Conservation (phyloP, 2,113 vertebrate genomes). For the Bettongia penicillata region DNA sequence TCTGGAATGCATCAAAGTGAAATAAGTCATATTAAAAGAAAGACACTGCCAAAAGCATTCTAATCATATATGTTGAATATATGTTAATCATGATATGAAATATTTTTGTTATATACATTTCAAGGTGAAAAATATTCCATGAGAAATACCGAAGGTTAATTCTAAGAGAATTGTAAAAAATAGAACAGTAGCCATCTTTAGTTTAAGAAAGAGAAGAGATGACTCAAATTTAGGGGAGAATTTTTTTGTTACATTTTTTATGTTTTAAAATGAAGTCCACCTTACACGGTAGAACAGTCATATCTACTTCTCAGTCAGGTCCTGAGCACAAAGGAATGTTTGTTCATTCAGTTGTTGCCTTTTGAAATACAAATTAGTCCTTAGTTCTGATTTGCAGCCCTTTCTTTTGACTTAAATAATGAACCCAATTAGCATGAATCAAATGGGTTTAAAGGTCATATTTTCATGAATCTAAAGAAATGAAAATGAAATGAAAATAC, state of each 20-base stretch:
- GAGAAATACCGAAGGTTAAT: background rate
- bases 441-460: background rate
- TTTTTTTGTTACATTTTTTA: background rate
- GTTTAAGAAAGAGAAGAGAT: background rate
- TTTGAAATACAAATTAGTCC: slow-evolving; percentile 30
- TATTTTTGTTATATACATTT: slow-evolving; percentile 34
- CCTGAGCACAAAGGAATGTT: background rate
- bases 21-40: slow-evolving; percentile 15
- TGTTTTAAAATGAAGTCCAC: slow-evolving; percentile 15
- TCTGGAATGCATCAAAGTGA: background rate
- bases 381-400: slow-evolving; percentile 6
- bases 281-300: background rate
- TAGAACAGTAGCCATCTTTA: background rate
- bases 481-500: background rate
- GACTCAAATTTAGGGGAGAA: background rate
- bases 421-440: background rate
- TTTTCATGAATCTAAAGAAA: slow-evolving; percentile 12
- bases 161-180: slow-evolving; percentile 24
- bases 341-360: background rate
- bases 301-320: background rate
- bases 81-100: slow-evolving; percentile 45
- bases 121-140: background rate
- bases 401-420: background rate
- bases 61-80: slow-evolving; percentile 48
- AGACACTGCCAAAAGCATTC: slow-evolving; percentile 29